Evolutionary conservation across 2,797 vertebrate species (phyloP).

Genomic region (Enteromius radiatus): DNA sequence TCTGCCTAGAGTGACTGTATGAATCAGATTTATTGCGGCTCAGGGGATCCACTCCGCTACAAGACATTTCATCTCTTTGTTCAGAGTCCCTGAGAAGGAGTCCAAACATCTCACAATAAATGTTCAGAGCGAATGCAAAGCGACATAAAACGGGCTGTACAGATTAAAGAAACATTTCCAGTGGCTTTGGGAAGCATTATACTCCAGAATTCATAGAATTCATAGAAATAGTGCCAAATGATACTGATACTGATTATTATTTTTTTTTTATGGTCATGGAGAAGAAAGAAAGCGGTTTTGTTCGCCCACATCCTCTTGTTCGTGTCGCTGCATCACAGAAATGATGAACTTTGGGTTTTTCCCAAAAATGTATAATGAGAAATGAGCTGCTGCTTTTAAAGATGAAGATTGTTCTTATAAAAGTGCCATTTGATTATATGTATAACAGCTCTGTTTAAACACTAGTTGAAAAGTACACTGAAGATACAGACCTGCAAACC

Average conservation of each 20-base stretch:
- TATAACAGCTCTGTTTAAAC: not conserved
- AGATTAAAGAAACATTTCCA: slow-evolving; percentile 11
- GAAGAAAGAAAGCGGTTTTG: not conserved
- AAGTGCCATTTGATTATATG: not conserved
- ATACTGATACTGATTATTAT: not conserved
- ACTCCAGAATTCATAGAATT: not conserved
- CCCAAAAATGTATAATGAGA: not conserved
- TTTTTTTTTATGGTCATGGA: too few species aligned
- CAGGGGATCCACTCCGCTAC: slow-evolving; percentile 9
- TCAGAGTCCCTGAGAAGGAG: slow-evolving; percentile 5
- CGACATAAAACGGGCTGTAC: not conserved
- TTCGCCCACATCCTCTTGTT: not conserved
- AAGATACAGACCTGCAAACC: not conserved
- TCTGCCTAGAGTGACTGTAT: slow-evolving; percentile 56
- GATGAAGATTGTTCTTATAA: not conserved
- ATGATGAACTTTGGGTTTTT: not conserved
- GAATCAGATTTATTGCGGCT: slow-evolving; percentile 48
- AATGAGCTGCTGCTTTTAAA: not conserved
- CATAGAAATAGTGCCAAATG: not conserved
- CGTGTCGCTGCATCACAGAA: not conserved
- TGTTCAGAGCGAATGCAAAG: slow-evolving; percentile 7
- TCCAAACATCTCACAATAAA: slow-evolving; percentile 18
- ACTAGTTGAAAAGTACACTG: not conserved
- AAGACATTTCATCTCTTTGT: slow-evolving; percentile 35
- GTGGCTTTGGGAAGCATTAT: not conserved